Evolutionary conservation across 1,140 invertebrate species (phyloP), one percentile per base, ranked within the genome.

Genomic region (Eulimnadia texana): DNA sequence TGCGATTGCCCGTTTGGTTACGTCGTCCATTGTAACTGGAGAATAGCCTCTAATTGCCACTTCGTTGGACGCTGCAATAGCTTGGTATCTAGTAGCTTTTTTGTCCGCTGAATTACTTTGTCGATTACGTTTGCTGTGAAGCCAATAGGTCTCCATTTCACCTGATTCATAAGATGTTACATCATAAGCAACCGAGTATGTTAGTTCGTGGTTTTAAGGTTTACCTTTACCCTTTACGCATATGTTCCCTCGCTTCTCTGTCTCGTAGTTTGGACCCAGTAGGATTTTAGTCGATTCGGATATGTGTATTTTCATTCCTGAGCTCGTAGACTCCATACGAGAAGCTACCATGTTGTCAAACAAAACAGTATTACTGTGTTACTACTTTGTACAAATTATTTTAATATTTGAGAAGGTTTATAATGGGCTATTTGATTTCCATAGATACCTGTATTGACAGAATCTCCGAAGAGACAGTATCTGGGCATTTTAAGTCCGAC

Each of bases 401-500:
- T n/a, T n/a, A n/a, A n/a, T n/a, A n/a, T n/a, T n/a, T n/a, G n/a
- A n/a, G n/a, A n/a, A n/a, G n/a, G n/a, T n/a, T n/a, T n/a, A n/a
- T n/a, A n/a, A n/a, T n/a, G n/a, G n/a, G n/a, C n/a, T n/a, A n/a
- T n/a, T n/a, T n/a, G n/a, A n/a, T n/a, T n/a, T n/a, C n/a, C n/a
- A n/a, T n/a, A n/a, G n/a, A n/a, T 63, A 69, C 71, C 68, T 3
- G 88, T 93, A 70, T 94, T 93, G 0, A 94, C 91, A 0, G 88
- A 87, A 69, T 95, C 91, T 0, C 93, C 93, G 69, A 96, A 96
- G 0, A 95, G 74, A 42, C 90, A 93, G 73, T 92, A 93, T n/a
- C 88, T 76, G 0, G 91, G 92, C 92, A 96, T 96, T 76, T 94
- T 96, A 0, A 93, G 72, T 0, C 93, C 93, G 0, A 97, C 93